Evolutionary conservation across 1,140 invertebrate genomes (phyloP).

Genomic region (Leucophenga varia): DNA sequence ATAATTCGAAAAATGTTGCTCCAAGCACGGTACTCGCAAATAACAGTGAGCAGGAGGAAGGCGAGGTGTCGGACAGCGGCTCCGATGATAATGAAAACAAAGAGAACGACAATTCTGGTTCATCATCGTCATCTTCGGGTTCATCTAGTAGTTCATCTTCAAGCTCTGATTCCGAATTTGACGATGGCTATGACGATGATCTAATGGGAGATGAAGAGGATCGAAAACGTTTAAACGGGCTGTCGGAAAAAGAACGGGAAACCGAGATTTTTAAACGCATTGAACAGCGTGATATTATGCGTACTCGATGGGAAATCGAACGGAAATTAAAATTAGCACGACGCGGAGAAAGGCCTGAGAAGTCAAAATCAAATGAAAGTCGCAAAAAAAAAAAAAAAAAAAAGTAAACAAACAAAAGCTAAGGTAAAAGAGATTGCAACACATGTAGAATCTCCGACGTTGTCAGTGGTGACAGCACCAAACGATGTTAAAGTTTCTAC

Average conservation of each 20-base stretch:
- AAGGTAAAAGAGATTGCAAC: slow-evolving; percentile 38
- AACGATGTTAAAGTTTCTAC: slow-evolving; percentile 14
- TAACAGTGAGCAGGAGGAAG: slow-evolving; percentile 42
- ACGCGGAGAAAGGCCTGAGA: slow-evolving; percentile 73
- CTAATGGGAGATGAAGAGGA: slow-evolving; percentile 97
- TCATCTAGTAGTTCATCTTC: slow-evolving; percentile 40
- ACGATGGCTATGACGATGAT: slow-evolving; percentile 87
- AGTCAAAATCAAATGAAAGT: slow-evolving; percentile 60
- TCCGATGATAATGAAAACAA: slow-evolving; percentile 35
- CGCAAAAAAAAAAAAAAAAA: slow-evolving; percentile 61
- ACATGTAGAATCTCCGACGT: slow-evolving; percentile 39
- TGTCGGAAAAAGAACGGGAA: slow-evolving; percentile 97
- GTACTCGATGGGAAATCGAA: slow-evolving; percentile 94
- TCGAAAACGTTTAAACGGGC: slow-evolving; percentile 79
- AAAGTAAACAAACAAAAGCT: slow-evolving; percentile 56
- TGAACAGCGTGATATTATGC: slow-evolving; percentile 89
- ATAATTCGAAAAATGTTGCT: slow-evolving; percentile 5
- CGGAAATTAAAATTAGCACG: slow-evolving; percentile 87
- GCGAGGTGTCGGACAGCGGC: slow-evolving; percentile 46
- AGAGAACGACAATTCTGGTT: slow-evolving; percentile 25
- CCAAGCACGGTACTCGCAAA: background rate
- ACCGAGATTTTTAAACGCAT: slow-evolving; percentile 96
- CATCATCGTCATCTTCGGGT: slow-evolving; percentile 16
- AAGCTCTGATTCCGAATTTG: slow-evolving; percentile 59
- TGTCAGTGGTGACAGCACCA: slow-evolving; percentile 33